Evolutionary conservation across 2,888 invertebrate genomes (phyloP), one percentile per base, ranked within the genome.

Genomic region (Nymphalis polychloros): DNA sequence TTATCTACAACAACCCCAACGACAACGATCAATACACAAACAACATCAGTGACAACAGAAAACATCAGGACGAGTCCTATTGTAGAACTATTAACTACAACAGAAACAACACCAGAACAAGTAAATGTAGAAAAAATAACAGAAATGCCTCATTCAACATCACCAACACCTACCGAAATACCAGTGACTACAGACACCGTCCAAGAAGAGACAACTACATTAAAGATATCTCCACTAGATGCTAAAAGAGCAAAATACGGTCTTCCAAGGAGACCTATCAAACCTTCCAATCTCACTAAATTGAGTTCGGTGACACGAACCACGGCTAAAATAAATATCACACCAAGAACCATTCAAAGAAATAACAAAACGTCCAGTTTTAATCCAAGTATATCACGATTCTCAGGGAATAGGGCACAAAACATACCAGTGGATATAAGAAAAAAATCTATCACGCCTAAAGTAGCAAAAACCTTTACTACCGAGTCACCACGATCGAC

Each of bases 391-490:
- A 90, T 88, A 73, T 84, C 88, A 7, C 83, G 92, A 62, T 90
- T 91, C 70, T 81, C 85, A 8, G 84, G 76, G 5, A 87, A 76
- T 52, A 84, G 93, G 74, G 80, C 83, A 23, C 91, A 92, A 80
- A 93, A 92, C 60, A 88, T 92, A 7, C 93, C 93, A 13, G 78
- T 92, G 59, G 92, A 93, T 74, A 59, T 84, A 16, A 89, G 84
- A 75, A 91, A 87, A 71, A 83, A 79, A 64, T 53, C 75, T 6
- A 77, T 69, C 0, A 75, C 75, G 50, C 70, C 81, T 23, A 90
- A 84, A 79, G 71, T 79, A 57, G 35, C 72, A 60, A 88, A 83
- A 81, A 78, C 79, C 2, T 87, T 81, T 50, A 90, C 91, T 0
- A 92, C 92, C 8, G 90, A 89, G 75, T 69, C 81, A 6, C 88